These are phyloP conservation scores for Hemitrygon akajei DNA, from an alignment of 2,797 vertebrate species.

Conservation along the genomic window DNA sequence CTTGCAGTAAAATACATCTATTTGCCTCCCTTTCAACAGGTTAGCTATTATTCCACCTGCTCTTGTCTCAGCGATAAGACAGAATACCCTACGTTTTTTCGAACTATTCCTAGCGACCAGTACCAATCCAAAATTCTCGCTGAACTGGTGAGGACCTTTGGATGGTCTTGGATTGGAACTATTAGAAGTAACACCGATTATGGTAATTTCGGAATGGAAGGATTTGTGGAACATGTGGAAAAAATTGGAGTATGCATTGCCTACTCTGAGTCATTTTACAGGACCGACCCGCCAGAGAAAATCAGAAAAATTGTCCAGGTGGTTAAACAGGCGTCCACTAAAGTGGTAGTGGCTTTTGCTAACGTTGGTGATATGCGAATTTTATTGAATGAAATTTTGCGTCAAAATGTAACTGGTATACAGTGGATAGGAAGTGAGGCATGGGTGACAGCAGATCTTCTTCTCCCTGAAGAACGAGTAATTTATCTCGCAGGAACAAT, in stretches of 20 bases:
- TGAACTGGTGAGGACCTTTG: slow-evolving; percentile 53
- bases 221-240: slow-evolving; percentile 54
- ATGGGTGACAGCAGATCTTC: slow-evolving; percentile 64
- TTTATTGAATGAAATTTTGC: slow-evolving; percentile 53
- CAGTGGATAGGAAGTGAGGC: slow-evolving; percentile 67
- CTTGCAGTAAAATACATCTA: no score
- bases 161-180: slow-evolving; percentile 56
- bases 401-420: slow-evolving; percentile 56
- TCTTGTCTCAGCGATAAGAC: slow-evolving; percentile 62
- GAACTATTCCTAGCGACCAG: slow-evolving; percentile 66
- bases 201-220: slow-evolving; percentile 56
- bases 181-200: slow-evolving; percentile 60
- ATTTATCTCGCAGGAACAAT: slow-evolving; percentile 54
- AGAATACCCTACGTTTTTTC: slow-evolving; percentile 61
- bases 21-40: slow-evolving; percentile 40
- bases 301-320: slow-evolving; percentile 51
- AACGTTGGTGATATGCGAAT: slow-evolving; percentile 61
- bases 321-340: slow-evolving; percentile 56
- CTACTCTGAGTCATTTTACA: slow-evolving; percentile 60
- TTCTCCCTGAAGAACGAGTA: slow-evolving; percentile 51
- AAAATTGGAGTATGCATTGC: slow-evolving; percentile 62
- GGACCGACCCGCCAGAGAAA: slow-evolving; percentile 49
- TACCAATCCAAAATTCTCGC: slow-evolving; percentile 64
- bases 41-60: slow-evolving; percentile 68
- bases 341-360: slow-evolving; percentile 62